These are phyloP conservation scores for Carollia perspicillata DNA, from an alignment of 2,113 vertebrate genomes.

Conservation along the genomic window DNA sequence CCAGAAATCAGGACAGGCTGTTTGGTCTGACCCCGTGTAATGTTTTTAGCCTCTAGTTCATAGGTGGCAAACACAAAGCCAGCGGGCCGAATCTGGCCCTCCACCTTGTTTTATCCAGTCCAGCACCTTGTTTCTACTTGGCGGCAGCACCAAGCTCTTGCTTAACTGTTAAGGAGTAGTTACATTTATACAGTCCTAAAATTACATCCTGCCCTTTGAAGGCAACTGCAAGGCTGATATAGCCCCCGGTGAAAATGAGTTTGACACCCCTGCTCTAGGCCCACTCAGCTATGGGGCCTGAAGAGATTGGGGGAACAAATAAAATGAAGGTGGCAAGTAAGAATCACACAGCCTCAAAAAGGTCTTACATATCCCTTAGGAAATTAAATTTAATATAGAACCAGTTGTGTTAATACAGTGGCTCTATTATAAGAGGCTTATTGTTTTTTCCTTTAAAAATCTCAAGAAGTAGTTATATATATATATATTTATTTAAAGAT, in stretches of 20 bases:
- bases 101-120: too few relatives aligned
- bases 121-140: too few relatives aligned
- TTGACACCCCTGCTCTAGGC: not conserved
- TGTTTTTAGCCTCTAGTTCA: not conserved
- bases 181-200: too few relatives aligned
- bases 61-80: too few relatives aligned
- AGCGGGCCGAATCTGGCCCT: too few relatives aligned
- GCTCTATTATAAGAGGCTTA: not conserved
- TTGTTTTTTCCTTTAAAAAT: slow-evolving; percentile 29
- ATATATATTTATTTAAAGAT: not conserved
- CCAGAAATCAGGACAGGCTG: not conserved
- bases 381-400: not conserved
- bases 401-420: not conserved
- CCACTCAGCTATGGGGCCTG: not conserved
- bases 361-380: not conserved
- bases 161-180: too few relatives aligned
- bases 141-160: too few relatives aligned
- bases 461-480: not conserved
- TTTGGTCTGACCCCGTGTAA: not conserved
- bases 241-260: too few relatives aligned
- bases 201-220: too few relatives aligned
- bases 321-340: not conserved
- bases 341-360: not conserved
- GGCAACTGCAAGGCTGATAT: too few relatives aligned
- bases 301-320: not conserved